A percentile compares a stretch with the other conserved stretches of the same genome.
phyloP scores from a whole-genome alignment of 2,888 invertebrate genomes.

The Chymomyza fuscimana region DNA sequence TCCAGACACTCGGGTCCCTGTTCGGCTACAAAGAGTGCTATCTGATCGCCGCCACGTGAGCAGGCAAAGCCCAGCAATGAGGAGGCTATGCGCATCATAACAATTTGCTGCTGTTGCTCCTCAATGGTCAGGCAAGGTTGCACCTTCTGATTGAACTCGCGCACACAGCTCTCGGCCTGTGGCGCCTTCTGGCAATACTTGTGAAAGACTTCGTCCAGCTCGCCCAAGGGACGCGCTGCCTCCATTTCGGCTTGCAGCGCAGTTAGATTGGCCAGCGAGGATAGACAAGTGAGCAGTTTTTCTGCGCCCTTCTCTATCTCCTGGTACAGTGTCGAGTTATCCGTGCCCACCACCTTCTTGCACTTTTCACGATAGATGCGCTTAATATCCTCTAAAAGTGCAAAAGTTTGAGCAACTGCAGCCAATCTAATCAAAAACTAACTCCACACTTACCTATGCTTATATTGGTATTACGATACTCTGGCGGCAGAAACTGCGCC shows the following conservation, averaged over 20 bases:
- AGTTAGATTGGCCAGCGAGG: slow-evolving; percentile 82
- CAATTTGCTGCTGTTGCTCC: slow-evolving; percentile 83
- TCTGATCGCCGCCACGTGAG: slow-evolving; percentile 88
- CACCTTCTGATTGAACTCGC: slow-evolving; percentile 81
- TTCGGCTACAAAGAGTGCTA: slow-evolving; percentile 91
- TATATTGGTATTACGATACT: slow-evolving; percentile 70
- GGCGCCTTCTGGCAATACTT: slow-evolving; percentile 85
- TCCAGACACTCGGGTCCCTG: slow-evolving; percentile 88
- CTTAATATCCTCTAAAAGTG: slow-evolving; percentile 80
- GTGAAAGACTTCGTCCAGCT: slow-evolving; percentile 85
- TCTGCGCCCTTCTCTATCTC: slow-evolving; percentile 80
- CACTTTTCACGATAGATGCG: slow-evolving; percentile 85
- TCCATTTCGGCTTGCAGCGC: slow-evolving; percentile 85
- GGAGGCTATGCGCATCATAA: slow-evolving; percentile 84
- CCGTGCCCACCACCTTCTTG: slow-evolving; percentile 82
- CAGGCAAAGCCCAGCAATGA: slow-evolving; percentile 87
- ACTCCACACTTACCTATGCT: slow-evolving; percentile 59
- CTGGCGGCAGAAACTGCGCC: slow-evolving; percentile 70
- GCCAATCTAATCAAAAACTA: neutral
- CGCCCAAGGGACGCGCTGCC: slow-evolving; percentile 84
- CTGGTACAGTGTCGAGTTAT: slow-evolving; percentile 81
- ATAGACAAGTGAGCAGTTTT: slow-evolving; percentile 82
- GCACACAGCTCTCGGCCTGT: slow-evolving; percentile 81
- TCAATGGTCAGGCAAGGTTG: slow-evolving; percentile 84
- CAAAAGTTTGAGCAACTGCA: neutral